Percentiles rank a stretch among this genome's conserved stretches.
Conservation (phyloP, 2,888 invertebrate species). For the Bellardia bayeri region DNA sequence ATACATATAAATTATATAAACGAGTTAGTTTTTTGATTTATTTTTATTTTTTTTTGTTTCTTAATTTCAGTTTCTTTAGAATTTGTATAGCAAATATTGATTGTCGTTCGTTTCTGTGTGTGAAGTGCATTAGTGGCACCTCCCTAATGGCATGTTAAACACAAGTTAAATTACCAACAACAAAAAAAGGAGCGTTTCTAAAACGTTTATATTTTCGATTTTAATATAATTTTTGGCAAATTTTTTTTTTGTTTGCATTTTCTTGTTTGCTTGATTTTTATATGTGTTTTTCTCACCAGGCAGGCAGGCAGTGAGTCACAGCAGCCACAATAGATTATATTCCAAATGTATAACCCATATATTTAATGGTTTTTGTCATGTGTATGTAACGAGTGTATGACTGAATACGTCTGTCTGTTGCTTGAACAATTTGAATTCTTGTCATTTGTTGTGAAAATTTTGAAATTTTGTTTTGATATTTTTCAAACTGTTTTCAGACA, state of each 20-base stretch:
- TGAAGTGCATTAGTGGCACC: constrained; percentile 70
- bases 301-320: constrained; percentile 53
- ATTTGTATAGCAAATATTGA: constrained; percentile 40
- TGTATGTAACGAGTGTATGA: constrained; percentile 53
- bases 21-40: constrained; percentile 9
- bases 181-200: constrained; percentile 68
- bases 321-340: constrained; percentile 65
- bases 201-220: constrained; percentile 62
- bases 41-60: constrained; percentile 5
- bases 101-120: constrained; percentile 40
- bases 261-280: neutral
- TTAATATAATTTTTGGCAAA: constrained; percentile 32
- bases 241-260: constrained; percentile 55
- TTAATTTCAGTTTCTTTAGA: constrained; percentile 14
- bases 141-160: constrained; percentile 70
- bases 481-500: constrained; percentile 36
- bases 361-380: constrained; percentile 67
- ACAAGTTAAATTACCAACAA: constrained; percentile 61
- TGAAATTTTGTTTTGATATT: constrained; percentile 58
- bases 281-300: constrained; percentile 33
- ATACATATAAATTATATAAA: constrained; percentile 28
- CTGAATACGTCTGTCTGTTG: constrained; percentile 13
- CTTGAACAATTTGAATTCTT: constrained; percentile 59
- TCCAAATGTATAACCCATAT: constrained; percentile 53
- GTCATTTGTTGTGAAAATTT: constrained; percentile 69